Base-by-base conservation (phyloP, 1,140 invertebrate species). In the Pogonus chalceus region DNA sequence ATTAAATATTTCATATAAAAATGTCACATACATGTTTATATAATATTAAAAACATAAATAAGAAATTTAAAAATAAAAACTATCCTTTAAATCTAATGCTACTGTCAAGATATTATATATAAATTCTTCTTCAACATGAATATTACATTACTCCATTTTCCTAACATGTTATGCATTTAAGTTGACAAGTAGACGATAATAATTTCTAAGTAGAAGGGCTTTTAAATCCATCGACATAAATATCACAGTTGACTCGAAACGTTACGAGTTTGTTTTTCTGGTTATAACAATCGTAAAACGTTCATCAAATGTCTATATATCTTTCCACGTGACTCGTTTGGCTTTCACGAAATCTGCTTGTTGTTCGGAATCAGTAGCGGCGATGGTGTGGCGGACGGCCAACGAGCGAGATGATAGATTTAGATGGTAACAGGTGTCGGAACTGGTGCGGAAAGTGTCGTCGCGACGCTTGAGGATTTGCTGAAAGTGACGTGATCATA, bases 261-360 rank as follows among this genome's bases (percentile, higher is more conserved):
- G 46, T 46, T 24, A 55, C 49, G 9, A 54, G 49, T 58, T 58
- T 58, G 56, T 58, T 58, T 52, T 58, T 52, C 47, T 58, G 54
- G 37, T 23, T 37, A 57, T 57, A 57, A 57, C 56, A 54, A 54
- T 37, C 56, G 56, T 58, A 58, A 58, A 58, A 55, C 56, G 56
- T 55, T 58, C 56, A 58, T 58, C 56, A 58, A 54, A 58, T 47
- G 56, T 49, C 49, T 54, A 58, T 58, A 55, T 58, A 50, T 58
- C 53, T 58, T 35, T 54, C 56, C 7, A 18, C 37, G 18, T 10
- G 9, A 16, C 4, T 31, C 26, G 26, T 31, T 31, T 14, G 26
- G 14, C 26, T 31, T 31, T 31, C 26, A 31, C 9, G 37, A 43
- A 43, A 43, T 43, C 9, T 43, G 26, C 26, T 31, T 14, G 26